Percentiles rank a stretch among this genome's conserved stretches.
These are phyloP conservation scores for Drosophila hamatofila DNA, from an alignment of 2,888 invertebrate genomes.

Conservation along the genomic window DNA sequence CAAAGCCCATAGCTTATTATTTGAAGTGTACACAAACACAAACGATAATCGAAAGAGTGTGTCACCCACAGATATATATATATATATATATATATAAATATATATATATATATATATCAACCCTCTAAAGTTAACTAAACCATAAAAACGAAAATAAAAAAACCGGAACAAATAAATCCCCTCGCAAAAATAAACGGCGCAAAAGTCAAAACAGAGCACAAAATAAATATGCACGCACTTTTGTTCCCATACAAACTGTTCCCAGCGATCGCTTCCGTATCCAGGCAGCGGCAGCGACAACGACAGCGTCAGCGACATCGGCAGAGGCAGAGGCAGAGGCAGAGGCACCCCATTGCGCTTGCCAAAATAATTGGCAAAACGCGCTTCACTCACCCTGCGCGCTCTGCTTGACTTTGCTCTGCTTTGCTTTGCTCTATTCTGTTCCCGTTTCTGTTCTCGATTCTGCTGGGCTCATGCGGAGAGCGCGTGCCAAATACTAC, in stretches of 20 bases:
- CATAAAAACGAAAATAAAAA: conserved; percentile 18
- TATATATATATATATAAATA: too few relatives aligned
- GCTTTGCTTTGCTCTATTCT: neutral
- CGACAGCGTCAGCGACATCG: too few relatives aligned
- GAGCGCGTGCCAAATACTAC: conserved; percentile 43
- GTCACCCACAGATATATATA: too few relatives aligned
- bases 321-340: conserved; percentile 15
- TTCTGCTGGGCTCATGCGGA: conserved; percentile 6
- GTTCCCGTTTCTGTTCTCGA: conserved; percentile 13
- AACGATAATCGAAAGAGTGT: conserved; percentile 42
- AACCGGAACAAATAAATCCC: neutral
- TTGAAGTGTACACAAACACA: conserved; percentile 27
- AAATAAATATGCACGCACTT: conserved; percentile 6
- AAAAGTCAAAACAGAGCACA: conserved; percentile 31
- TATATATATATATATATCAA: too few relatives aligned
- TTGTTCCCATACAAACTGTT: conserved; percentile 23
- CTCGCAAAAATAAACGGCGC: too few relatives aligned
- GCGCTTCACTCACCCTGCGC: neutral
- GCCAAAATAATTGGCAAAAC: conserved; percentile 61
- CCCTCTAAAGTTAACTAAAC: conserved; percentile 34
- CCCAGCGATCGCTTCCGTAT: conserved; percentile 33
- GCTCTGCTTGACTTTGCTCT: neutral
- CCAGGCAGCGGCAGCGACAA: conserved; percentile 23
- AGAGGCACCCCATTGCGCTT: conserved; percentile 46
- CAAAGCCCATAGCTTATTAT: conserved; percentile 32